phyloP scores from a whole-genome alignment of 2,113 vertebrate species.

The Gasterosteus aculeatus region DNA sequence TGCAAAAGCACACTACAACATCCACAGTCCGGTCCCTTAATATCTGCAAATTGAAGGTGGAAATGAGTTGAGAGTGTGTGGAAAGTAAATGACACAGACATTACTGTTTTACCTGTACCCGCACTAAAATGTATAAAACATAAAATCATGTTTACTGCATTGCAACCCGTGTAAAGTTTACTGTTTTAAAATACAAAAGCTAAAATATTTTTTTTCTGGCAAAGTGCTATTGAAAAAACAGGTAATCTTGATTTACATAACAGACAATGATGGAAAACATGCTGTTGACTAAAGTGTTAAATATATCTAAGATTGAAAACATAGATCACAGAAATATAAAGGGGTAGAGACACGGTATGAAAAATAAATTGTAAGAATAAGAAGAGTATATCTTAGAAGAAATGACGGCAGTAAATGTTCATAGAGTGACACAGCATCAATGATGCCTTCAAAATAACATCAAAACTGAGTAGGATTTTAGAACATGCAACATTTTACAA shows the following conservation, averaged over 20 bases:
- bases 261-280: conserved; percentile 1
- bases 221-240: conserved; percentile 31
- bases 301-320: too few relatives aligned
- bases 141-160: conserved; percentile 14
- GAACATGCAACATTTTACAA: too few relatives aligned
- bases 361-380: too few relatives aligned
- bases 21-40: neutral
- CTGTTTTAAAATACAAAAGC: too few relatives aligned
- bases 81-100: neutral
- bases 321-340: too few relatives aligned
- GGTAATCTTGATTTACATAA: neutral
- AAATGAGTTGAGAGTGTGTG: neutral
- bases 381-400: too few relatives aligned
- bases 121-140: neutral
- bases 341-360: too few relatives aligned
- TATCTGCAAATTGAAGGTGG: neutral
- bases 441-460: too few relatives aligned
- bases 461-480: too few relatives aligned
- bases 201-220: conserved; percentile 9
- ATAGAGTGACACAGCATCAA: too few relatives aligned
- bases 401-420: too few relatives aligned
- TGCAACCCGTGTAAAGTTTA: conserved; percentile 20
- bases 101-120: neutral
- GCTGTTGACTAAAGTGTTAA: too few relatives aligned
- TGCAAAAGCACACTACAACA: neutral